Percentiles rank a stretch among this genome's conserved stretches.
Evolutionary conservation across 92 coral and sea anemone genomes (phyloP).

Genomic region (Palythoa grandiflora): DNA sequence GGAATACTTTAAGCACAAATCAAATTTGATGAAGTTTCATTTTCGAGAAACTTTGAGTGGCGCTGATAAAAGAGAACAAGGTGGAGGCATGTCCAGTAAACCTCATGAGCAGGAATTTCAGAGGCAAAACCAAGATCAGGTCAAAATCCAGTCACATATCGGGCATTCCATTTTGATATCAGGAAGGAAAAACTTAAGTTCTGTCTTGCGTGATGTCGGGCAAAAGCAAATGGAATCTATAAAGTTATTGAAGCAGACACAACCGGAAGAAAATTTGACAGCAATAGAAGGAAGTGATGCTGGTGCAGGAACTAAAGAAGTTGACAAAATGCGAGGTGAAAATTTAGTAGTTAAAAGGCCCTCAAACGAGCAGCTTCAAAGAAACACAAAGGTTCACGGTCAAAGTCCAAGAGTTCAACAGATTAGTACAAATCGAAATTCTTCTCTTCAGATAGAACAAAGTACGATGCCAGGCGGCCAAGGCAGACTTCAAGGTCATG

Average conservation of each 20-base stretch:
- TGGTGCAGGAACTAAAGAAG: background rate
- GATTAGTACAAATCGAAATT: background rate
- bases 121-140: background rate
- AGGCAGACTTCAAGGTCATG: background rate
- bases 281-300: background rate
- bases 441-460: background rate
- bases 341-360: background rate
- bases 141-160: background rate
- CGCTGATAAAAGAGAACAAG: slow-evolving; percentile 38
- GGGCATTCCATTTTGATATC: background rate
- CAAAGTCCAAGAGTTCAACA: background rate
- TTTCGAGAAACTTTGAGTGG: slow-evolving; percentile 1
- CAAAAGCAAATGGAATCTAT: background rate
- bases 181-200: background rate
- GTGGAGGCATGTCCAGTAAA: background rate
- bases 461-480: background rate
- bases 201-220: background rate
- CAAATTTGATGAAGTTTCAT: background rate
- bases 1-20: background rate
- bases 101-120: background rate
- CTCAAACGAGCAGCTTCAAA: background rate
- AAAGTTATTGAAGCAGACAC: background rate
- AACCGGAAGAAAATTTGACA: background rate
- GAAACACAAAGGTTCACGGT: background rate
- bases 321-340: background rate